A percentile compares a stretch with the other conserved stretches of the same genome.
These are phyloP conservation scores for Hydrozoanthus tunicans DNA, from an alignment of 64 coral and sea anemone species.

Conservation along the genomic window DNA sequence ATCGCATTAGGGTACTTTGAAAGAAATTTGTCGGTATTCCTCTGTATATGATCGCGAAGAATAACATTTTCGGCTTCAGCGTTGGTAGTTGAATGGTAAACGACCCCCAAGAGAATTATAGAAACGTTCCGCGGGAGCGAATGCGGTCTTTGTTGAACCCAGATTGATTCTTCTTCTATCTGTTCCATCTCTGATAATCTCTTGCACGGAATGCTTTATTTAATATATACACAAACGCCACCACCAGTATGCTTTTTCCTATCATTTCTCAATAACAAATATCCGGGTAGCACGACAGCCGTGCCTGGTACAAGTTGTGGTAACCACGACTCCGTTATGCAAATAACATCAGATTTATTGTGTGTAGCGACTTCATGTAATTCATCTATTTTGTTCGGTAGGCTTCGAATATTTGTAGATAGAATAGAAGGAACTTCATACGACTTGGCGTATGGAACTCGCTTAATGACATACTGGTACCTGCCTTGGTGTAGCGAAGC, in stretches of 20 bases:
- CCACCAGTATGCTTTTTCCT: constrained; percentile 10
- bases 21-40: constrained; percentile 43
- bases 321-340: constrained; percentile 24
- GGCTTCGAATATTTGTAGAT: constrained; percentile 25
- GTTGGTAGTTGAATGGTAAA: constrained; percentile 61
- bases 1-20: neutral
- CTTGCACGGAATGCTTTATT: constrained; percentile 62
- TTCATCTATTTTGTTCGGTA: constrained; percentile 58
- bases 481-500: constrained; percentile 13
- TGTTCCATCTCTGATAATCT: constrained; percentile 48
- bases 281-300: constrained; percentile 1
- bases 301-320: constrained; percentile 21
- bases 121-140: constrained; percentile 37
- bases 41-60: constrained; percentile 63
- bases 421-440: constrained; percentile 68
- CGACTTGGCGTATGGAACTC: constrained; percentile 56
- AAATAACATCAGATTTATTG: constrained; percentile 54
- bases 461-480: constrained; percentile 29
- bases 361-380: constrained; percentile 21
- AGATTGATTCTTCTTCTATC: constrained; percentile 51
- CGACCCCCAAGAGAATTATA: constrained; percentile 50
- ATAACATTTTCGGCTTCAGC: constrained; percentile 40
- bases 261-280: constrained; percentile 25
- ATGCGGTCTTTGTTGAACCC: constrained; percentile 64
- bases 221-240: constrained; percentile 61